Evolutionary conservation across 2,888 invertebrate genomes (phyloP).

Genomic region (Drosophila infuscata): DNA sequence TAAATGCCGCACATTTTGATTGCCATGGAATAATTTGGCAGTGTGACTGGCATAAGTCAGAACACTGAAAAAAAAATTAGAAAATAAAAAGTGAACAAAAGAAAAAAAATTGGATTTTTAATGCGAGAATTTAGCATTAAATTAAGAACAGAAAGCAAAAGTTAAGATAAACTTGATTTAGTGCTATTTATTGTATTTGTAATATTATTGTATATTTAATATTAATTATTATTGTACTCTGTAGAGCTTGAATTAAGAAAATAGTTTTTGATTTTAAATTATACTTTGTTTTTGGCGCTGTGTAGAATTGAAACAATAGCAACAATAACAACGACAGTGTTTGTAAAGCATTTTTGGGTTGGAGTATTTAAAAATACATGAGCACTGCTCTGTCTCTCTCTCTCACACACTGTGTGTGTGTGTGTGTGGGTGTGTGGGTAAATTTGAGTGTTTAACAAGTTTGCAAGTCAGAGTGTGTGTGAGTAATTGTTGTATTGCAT

Average conservation of each 20-base stretch:
- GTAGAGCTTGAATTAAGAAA: too few relatives aligned
- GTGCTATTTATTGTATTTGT: too few relatives aligned
- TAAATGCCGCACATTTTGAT: slow-evolving; percentile 11
- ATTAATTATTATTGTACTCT: too few relatives aligned
- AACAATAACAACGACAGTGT: slow-evolving; percentile 1
- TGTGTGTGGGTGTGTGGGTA: neutral
- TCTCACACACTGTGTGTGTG: neutral
- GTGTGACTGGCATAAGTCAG: neutral
- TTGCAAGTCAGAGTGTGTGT: slow-evolving; percentile 7
- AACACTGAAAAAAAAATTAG: neutral
- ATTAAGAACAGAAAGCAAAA: too few relatives aligned
- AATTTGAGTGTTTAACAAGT: slow-evolving; percentile 6
- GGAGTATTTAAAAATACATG: slow-evolving; percentile 55
- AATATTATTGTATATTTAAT: too few relatives aligned
- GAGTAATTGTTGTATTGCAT: slow-evolving; percentile 36
- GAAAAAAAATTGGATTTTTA: too few relatives aligned
- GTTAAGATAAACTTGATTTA: neutral
- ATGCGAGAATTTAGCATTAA: too few relatives aligned
- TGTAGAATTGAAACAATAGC: neutral
- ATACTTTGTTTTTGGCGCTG: neutral
- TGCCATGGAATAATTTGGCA: neutral
- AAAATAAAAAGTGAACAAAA: neutral
- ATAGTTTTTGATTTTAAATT: neutral
- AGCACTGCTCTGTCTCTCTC: slow-evolving; percentile 4
- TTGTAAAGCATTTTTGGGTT: slow-evolving; percentile 31